phyloP scores from a whole-genome alignment of 2,797 vertebrate species.

The Premnoplex brunnescens region DNA sequence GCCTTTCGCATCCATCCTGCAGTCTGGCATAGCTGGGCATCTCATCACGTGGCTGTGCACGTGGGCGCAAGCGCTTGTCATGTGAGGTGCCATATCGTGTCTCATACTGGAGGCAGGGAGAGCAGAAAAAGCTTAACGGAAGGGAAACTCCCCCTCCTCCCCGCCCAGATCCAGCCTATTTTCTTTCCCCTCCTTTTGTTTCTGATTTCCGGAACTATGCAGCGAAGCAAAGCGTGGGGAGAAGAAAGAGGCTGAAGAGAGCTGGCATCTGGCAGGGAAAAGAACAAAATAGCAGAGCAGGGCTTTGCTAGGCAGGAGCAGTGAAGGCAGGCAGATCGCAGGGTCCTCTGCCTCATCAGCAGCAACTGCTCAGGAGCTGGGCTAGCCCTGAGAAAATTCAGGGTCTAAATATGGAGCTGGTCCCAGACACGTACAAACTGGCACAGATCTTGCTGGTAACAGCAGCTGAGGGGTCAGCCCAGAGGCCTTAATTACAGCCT shows the following conservation, averaged over 20 bases:
- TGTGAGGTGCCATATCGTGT: constrained; percentile 15
- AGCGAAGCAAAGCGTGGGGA: neutral
- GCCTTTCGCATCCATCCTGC: neutral
- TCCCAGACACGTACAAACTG: neutral
- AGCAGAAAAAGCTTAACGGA: constrained; percentile 45
- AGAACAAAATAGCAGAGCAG: constrained; percentile 48
- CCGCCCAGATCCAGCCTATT: constrained; percentile 17
- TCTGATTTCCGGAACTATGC: constrained; percentile 33
- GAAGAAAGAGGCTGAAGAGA: constrained; percentile 54
- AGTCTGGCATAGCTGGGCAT: neutral
- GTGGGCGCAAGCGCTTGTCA: neutral
- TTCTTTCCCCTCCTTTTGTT: constrained; percentile 53
- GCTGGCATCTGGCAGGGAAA: constrained; percentile 68
- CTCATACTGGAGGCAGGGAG: constrained; percentile 14
- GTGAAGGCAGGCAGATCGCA: neutral
- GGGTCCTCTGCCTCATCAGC: neutral
- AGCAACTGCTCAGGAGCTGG: neutral
- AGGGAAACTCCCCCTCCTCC: constrained; percentile 47
- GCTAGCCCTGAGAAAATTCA: neutral
- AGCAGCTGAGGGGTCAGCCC: neutral
- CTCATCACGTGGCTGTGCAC: neutral
- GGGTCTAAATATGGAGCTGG: neutral
- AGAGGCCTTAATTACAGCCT: accelerated
- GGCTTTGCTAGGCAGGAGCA: neutral
- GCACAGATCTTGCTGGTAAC: neutral